Evolutionary conservation across 2,113 vertebrate genomes (phyloP).

Genomic region (Oncorhynchus mykiss): DNA sequence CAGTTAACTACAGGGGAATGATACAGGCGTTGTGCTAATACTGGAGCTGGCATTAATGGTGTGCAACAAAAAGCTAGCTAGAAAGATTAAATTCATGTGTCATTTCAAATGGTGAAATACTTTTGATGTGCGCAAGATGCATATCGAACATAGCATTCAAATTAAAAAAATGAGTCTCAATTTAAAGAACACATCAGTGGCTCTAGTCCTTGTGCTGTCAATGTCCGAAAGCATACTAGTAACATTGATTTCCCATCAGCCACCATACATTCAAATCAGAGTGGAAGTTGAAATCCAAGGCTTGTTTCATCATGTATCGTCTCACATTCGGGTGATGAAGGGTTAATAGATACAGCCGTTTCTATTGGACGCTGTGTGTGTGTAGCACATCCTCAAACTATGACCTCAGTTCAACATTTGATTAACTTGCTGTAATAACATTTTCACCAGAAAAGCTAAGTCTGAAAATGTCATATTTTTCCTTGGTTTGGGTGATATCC

Average conservation of each 20-base stretch:
- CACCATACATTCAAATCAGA: not conserved
- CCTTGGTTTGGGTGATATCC: conserved; percentile 53
- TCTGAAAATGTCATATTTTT: conserved; percentile 61
- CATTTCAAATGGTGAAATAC: no score
- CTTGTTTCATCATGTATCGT: not conserved
- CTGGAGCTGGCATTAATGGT: not conserved
- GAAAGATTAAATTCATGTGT: no score
- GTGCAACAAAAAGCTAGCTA: no score
- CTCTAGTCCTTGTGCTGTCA: no score
- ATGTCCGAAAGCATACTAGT: not conserved
- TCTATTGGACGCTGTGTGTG: no score
- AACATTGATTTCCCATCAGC: not conserved
- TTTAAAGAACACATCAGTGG: no score
- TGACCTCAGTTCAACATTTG: no score
- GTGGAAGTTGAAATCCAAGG: not conserved
- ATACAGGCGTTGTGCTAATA: not conserved
- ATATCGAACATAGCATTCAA: no score
- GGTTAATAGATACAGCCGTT: no score
- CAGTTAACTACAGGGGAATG: not conserved
- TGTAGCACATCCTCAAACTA: not conserved
- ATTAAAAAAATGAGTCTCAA: no score
- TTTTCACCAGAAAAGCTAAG: conserved; percentile 57
- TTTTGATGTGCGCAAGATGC: no score
- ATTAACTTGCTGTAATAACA: conserved; percentile 43
- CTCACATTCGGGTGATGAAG: no score